A percentile compares a stretch with the other conserved stretches of the same genome.
phyloP scores from a whole-genome alignment of 1,140 invertebrate species.

The Aphaenogaster rudis region DNA sequence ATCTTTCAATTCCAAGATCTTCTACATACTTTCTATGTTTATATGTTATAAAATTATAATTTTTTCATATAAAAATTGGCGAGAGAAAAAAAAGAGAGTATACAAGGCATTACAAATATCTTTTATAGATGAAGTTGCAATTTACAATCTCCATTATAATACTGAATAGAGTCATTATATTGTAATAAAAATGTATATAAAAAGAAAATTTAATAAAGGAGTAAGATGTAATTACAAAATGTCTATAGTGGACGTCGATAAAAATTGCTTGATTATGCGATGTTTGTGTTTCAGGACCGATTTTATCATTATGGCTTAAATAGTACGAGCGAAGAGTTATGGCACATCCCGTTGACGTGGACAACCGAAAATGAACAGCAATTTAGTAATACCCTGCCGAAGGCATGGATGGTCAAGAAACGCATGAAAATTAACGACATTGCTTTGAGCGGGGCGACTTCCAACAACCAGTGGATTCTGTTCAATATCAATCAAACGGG shows the following conservation, averaged over 20 bases:
- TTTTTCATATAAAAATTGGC: background rate
- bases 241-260: constrained; percentile 16
- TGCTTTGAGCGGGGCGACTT: constrained; percentile 43
- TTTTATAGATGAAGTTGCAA: background rate
- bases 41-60: background rate
- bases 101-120: background rate
- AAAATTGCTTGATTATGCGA: constrained; percentile 61
- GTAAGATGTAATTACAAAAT: constrained; percentile 16
- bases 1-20: background rate
- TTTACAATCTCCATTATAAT: constrained; percentile 17
- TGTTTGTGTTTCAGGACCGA: constrained; percentile 67
- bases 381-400: constrained; percentile 62
- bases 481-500: constrained; percentile 74
- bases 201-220: constrained; percentile 13
- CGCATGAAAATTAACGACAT: constrained; percentile 68
- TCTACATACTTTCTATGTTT: background rate
- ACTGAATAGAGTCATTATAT: background rate
- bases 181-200: background rate
- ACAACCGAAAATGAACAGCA: constrained; percentile 63
- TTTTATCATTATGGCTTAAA: constrained; percentile 65
- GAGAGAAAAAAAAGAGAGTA: background rate
- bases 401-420: constrained; percentile 65
- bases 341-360: constrained; percentile 73
- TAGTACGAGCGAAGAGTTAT: constrained; percentile 58
- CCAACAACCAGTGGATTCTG: constrained; percentile 70